These are phyloP conservation scores for Diadromus collaris DNA, from an alignment of 2,888 invertebrate species.

Conservation along the genomic window DNA sequence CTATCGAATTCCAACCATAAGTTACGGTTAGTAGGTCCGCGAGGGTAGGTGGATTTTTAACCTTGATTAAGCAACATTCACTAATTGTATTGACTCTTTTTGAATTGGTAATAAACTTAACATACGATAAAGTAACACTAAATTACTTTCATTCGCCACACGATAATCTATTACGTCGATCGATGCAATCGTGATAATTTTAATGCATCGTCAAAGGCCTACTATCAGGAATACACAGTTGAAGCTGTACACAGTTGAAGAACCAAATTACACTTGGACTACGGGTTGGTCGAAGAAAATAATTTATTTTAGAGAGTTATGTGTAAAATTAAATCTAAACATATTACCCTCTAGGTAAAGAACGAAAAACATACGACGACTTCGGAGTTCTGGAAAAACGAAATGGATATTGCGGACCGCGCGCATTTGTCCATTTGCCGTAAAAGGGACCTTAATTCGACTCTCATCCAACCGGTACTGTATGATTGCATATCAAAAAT, in stretches of 20 bases:
- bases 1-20: no score
- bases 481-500: constrained; percentile 2
- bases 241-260: neutral
- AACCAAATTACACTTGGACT: neutral
- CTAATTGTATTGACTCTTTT: constrained; percentile 10
- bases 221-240: neutral
- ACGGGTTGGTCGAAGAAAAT: constrained; percentile 15
- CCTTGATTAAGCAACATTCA: constrained; percentile 11
- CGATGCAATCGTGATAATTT: constrained; percentile 15
- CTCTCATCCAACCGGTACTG: constrained; percentile 69
- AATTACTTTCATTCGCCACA: neutral
- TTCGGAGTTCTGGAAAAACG: constrained; percentile 39
- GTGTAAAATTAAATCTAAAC: neutral
- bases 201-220: neutral
- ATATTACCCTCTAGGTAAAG: neutral
- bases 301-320: neutral
- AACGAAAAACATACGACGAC: constrained; percentile 14
- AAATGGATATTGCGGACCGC: constrained; percentile 45
- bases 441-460: constrained; percentile 67
- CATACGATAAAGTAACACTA: neutral
- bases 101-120: neutral
- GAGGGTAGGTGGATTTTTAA: neutral
- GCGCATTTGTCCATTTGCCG: constrained; percentile 46
- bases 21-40: no score
- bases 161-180: constrained; percentile 32